A percentile compares a stretch with the other conserved stretches of the same genome.
Evolutionary conservation across 2,888 invertebrate species (phyloP).

Genomic region (Perizoma flavofasciatum): DNA sequence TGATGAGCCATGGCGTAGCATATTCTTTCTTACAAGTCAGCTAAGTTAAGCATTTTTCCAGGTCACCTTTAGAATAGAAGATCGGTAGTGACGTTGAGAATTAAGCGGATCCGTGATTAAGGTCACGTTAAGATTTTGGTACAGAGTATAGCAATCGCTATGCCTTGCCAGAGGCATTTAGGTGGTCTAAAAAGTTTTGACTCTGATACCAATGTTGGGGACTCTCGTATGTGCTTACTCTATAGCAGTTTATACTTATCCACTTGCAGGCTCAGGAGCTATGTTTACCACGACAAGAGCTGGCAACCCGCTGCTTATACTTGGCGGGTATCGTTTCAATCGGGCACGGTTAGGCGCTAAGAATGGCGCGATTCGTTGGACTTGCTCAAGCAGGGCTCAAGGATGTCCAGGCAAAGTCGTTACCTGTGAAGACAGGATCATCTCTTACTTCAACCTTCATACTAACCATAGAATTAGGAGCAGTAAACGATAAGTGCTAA

Average conservation of each 20-base stretch:
- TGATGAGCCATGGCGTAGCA: too few species aligned
- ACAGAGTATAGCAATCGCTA: too few species aligned
- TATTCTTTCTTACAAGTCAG: too few species aligned
- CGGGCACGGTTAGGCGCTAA: slow-evolving; percentile 18
- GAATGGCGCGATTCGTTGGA: slow-evolving; percentile 41
- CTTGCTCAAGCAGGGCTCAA: slow-evolving; percentile 42
- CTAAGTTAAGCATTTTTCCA: too few species aligned
- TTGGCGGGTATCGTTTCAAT: slow-evolving; percentile 44
- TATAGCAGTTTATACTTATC: not conserved
- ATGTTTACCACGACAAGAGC: slow-evolving; percentile 35
- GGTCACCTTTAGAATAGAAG: too few species aligned
- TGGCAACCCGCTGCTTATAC: slow-evolving; percentile 47
- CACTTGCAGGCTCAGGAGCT: slow-evolving; percentile 4
- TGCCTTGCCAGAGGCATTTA: too few species aligned
- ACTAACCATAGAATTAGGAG: slow-evolving; percentile 19
- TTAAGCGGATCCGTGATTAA: too few species aligned
- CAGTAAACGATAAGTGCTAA: not conserved
- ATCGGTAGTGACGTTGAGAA: too few species aligned
- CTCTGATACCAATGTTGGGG: too few species aligned
- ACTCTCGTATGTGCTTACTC: too few species aligned
- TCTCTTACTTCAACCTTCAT: slow-evolving; percentile 20
- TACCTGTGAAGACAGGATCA: slow-evolving; percentile 32
- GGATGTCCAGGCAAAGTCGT: slow-evolving; percentile 46
- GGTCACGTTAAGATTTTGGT: too few species aligned
- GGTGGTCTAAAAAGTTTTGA: too few species aligned